A percentile compares a stretch with the other conserved stretches of the same genome.
phyloP scores from a whole-genome alignment of 37 sponge, comb jelly and placozoan species.

The Oopsacas minuta region DNA sequence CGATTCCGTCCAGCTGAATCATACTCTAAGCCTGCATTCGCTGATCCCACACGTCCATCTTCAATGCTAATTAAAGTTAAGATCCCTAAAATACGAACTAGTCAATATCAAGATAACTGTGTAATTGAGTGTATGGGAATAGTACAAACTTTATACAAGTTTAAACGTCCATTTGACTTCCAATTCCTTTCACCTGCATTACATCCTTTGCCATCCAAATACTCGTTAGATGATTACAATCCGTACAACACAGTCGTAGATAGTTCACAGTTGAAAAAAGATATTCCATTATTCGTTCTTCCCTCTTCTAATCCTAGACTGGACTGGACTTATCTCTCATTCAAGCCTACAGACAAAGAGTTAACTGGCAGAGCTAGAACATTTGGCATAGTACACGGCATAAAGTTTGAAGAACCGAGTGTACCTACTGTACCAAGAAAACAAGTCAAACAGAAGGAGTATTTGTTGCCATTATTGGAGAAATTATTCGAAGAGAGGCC shows the following conservation, averaged over 20 bases:
- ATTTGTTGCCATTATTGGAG: not conserved
- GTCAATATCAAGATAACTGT: not conserved
- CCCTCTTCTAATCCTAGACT: not conserved
- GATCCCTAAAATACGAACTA: not conserved
- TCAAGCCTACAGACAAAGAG: not conserved
- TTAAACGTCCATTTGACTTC: not conserved
- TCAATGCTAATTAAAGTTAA: not conserved
- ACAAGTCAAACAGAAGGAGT: not conserved
- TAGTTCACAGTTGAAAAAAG: not conserved
- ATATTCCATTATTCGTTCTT: not conserved
- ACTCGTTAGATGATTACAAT: not conserved
- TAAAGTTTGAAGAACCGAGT: not conserved
- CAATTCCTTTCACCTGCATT: not conserved
- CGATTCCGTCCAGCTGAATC: not conserved
- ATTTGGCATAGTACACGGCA: not conserved
- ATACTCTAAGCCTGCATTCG: not conserved
- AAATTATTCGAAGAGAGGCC: conserved; percentile 71
- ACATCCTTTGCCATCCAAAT: not conserved
- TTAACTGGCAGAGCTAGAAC: not conserved
- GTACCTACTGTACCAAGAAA: not conserved
- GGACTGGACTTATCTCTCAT: not conserved
- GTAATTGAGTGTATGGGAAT: not conserved
- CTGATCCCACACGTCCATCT: not conserved
- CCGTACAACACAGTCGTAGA: not conserved
- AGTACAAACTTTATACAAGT: not conserved